Evolutionary conservation across 2,888 invertebrate genomes (phyloP).

Genomic region (Terebella lapidaria): DNA sequence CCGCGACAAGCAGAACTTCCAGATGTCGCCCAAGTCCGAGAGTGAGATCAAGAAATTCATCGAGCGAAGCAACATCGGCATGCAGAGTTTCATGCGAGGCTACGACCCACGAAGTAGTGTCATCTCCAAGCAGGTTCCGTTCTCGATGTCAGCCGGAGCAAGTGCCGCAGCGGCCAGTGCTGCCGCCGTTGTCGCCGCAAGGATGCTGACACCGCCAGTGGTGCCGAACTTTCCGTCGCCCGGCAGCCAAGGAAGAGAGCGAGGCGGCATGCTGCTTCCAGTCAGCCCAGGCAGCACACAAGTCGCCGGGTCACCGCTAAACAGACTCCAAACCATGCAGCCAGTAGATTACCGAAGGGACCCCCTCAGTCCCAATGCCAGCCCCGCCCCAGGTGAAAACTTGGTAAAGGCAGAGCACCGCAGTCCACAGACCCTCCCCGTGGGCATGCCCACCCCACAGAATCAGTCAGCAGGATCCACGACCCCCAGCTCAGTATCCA

Average conservation of each 20-base stretch:
- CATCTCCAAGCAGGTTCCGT: slow-evolving; percentile 29
- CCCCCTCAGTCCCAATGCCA: slow-evolving; percentile 9
- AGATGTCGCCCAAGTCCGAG: slow-evolving; percentile 7
- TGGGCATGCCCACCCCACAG: not conserved
- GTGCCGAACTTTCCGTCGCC: slow-evolving; percentile 4
- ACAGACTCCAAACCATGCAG: slow-evolving; percentile 89
- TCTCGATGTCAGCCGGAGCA: slow-evolving; percentile 18
- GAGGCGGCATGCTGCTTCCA: not conserved
- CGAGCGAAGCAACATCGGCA: slow-evolving; percentile 55
- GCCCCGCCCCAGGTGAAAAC: slow-evolving; percentile 12
- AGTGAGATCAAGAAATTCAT: slow-evolving; percentile 19
- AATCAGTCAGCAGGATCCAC: not conserved
- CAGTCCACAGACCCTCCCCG: slow-evolving; percentile 19
- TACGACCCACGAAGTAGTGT: slow-evolving; percentile 39
- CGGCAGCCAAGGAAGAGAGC: not conserved
- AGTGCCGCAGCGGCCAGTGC: not conserved
- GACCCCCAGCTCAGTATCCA: slow-evolving; percentile 3
- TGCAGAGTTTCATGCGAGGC: slow-evolving; percentile 43
- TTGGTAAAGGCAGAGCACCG: slow-evolving; percentile 2
- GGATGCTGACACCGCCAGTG: slow-evolving; percentile 8
- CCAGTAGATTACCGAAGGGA: slow-evolving; percentile 77
- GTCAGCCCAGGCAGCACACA: not conserved
- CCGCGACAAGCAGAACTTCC: not conserved
- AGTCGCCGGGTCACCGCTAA: slow-evolving; percentile 66
- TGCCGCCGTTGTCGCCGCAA: not conserved